phyloP scores from a whole-genome alignment of 2,113 vertebrate genomes.

The Sarotherodon lohbergeri region DNA sequence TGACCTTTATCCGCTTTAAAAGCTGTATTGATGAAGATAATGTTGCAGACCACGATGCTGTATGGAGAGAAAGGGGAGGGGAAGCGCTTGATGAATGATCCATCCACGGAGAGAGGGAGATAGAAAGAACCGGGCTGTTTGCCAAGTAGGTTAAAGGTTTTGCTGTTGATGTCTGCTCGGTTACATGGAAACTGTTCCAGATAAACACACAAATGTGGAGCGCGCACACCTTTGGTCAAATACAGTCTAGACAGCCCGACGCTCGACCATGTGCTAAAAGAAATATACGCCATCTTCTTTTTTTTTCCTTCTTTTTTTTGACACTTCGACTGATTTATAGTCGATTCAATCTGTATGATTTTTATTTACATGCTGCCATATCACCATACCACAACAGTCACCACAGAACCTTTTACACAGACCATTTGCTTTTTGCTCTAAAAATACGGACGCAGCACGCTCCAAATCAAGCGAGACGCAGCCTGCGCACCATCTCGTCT shows the following conservation, averaged over 20 bases:
- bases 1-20: conserved; percentile 17
- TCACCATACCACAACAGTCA: background rate
- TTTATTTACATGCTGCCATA: background rate
- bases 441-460: background rate
- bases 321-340: background rate
- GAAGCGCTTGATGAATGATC: conserved; percentile 32
- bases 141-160: conserved; percentile 51
- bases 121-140: conserved; percentile 6
- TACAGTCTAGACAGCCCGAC: conserved; percentile 23
- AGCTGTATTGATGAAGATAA: conserved; percentile 24
- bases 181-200: conserved; percentile 35
- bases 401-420: background rate
- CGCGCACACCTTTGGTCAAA: conserved; percentile 10
- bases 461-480: background rate
- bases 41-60: conserved; percentile 1
- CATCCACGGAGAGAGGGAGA: conserved; percentile 9
- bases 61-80: background rate
- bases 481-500: background rate
- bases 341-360: background rate
- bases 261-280: background rate
- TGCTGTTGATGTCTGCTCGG: conserved; percentile 31
- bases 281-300: conserved; percentile 2
- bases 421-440: background rate
- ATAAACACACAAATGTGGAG: conserved; percentile 28
- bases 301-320: background rate